phyloP scores from a whole-genome alignment of 2,888 invertebrate species.

The Iphiclides podalirius region DNA sequence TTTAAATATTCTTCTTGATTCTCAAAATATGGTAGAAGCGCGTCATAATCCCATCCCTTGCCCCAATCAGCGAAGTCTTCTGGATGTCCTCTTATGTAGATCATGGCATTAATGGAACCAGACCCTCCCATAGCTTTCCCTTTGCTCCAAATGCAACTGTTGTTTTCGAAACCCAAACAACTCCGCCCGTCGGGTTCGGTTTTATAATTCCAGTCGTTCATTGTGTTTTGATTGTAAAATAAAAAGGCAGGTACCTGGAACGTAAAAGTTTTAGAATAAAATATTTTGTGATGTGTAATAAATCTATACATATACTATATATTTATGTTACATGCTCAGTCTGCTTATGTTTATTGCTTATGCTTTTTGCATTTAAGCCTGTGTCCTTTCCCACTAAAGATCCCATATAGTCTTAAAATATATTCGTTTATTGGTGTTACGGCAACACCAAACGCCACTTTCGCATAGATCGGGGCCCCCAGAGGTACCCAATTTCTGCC shows the following conservation, averaged over 20 bases:
- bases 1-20: slow-evolving; percentile 56
- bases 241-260: slow-evolving; percentile 56
- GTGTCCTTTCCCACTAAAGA: no score
- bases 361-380: no score
- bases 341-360: no score
- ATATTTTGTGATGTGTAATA: no score
- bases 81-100: slow-evolving; percentile 79
- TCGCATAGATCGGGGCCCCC: no score
- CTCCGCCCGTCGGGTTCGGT: slow-evolving; percentile 54
- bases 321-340: no score
- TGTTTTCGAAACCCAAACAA: slow-evolving; percentile 55
- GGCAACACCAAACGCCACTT: no score
- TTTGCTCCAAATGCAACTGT: slow-evolving; percentile 78
- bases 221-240: slow-evolving; percentile 44
- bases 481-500: no score
- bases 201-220: slow-evolving; percentile 78
- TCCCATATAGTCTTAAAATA: no score
- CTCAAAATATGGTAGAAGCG: slow-evolving; percentile 62
- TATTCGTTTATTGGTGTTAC: no score
- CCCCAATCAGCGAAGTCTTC: slow-evolving; percentile 80
- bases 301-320: no score
- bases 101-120: slow-evolving; percentile 81
- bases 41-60: slow-evolving; percentile 75
- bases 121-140: slow-evolving; percentile 84
- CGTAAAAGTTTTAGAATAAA: neutral